phyloP scores from a whole-genome alignment of 1,140 invertebrate genomes.

The Cherax destructor region DNA sequence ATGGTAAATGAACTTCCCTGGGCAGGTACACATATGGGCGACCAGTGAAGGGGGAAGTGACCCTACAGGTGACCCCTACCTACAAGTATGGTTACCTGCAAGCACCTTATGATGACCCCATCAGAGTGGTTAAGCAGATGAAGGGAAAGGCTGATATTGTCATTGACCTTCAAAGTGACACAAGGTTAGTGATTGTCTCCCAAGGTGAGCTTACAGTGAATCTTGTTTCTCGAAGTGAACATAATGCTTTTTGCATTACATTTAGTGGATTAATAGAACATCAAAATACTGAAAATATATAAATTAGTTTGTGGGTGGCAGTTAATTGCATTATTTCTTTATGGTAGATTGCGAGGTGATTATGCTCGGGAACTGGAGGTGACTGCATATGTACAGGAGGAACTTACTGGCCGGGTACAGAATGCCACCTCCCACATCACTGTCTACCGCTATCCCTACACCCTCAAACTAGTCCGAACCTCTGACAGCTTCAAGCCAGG shows the following conservation, averaged over 20 bases:
- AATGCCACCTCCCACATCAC: slow-evolving; percentile 85
- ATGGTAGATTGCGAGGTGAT: slow-evolving; percentile 81
- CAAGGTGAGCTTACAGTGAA: not conserved
- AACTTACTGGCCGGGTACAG: slow-evolving; percentile 86
- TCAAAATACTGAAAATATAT: too few species aligned
- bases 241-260: not conserved
- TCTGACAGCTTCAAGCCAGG: slow-evolving; percentile 91
- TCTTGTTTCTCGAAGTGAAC: not conserved
- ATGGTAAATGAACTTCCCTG: too few species aligned
- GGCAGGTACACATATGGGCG: slow-evolving; percentile 81
- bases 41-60: slow-evolving; percentile 85
- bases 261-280: too few species aligned
- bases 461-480: slow-evolving; percentile 87
- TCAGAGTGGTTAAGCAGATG: slow-evolving; percentile 87
- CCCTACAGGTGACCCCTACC: slow-evolving; percentile 73
- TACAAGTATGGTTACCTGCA: slow-evolving; percentile 86
- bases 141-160: slow-evolving; percentile 85
- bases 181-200: slow-evolving; percentile 76
- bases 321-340: too few species aligned
- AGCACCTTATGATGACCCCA: slow-evolving; percentile 84
- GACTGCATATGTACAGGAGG: slow-evolving; percentile 88
- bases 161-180: slow-evolving; percentile 84
- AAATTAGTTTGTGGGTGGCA: too few species aligned
- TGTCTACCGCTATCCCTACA: slow-evolving; percentile 88
- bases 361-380: slow-evolving; percentile 85